Base-by-base conservation (phyloP, 2,797 vertebrate species). In the Chelon labrosus region DNA sequence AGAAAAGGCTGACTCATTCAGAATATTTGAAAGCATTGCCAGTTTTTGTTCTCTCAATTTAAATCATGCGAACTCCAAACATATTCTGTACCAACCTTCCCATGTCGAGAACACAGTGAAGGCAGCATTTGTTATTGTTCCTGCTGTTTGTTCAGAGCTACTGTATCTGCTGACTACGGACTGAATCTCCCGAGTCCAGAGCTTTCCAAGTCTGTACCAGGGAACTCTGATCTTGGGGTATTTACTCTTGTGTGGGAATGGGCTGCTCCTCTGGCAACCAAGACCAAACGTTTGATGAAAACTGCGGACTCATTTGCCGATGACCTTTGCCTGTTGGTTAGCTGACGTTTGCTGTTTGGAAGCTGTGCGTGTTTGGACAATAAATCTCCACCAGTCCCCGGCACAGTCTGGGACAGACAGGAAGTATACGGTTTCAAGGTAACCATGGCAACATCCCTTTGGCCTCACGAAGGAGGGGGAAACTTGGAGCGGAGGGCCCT, bases 401-500 rank as follows among this genome's bases (percentile, higher is more conserved):
- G 75, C 73, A 72, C 79, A 84, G 87, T 82, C 75, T 65, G 80
- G 73, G 71, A 86, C 84, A 91, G 84, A 91, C 91, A 94, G 93
- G 92, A 95, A 94, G 91, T 94, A 89, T 93, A 93, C 70, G 75
- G 89, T 95, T 94, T 94, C 93, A 93, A 73, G 39, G 91, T 93
- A 89, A 83, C 93, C 87, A 90, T 88, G 77, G 91, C 82, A 80
- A 91, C 85, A 49, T 84, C 71, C 83, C 64, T 88, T 88, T 77
- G 82, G 89, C 87, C 90, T 87, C 78, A 70, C 55, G 58, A 44
- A 65, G 64, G 76, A 73, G 47, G 60, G 67, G 59, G 62, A 58
- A 55, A 76, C 49, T 83, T 79, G 17, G 49, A 81, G 74, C 65
- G 41, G 61, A 69, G 55, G 59, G 67, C 56, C 57, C 60, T 60